Conservation (phyloP, 2,888 invertebrate genomes). For the Drosophila percnosoma region DNA sequence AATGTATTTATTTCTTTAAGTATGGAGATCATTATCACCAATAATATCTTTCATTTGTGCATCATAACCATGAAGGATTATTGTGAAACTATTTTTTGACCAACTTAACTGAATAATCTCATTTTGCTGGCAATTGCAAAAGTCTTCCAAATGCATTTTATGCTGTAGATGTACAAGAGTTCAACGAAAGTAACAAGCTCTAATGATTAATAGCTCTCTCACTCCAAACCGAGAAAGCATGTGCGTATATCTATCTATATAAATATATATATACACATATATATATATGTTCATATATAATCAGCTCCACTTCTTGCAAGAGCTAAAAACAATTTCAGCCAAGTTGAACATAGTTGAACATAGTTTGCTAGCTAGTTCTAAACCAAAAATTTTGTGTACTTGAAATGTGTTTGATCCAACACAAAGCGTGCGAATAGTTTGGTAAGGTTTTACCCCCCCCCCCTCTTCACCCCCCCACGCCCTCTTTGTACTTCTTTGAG, state of each 20-base stretch:
- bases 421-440: constrained; percentile 75
- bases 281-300: neutral
- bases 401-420: constrained; percentile 76
- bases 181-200: neutral
- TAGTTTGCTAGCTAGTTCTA: constrained; percentile 3
- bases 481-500: neutral
- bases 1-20: neutral
- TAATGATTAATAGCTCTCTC: neutral
- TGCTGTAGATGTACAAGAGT: neutral
- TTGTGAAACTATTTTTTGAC: neutral
- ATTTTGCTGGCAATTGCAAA: neutral
- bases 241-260: neutral
- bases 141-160: neutral
- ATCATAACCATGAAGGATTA: neutral
- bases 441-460: constrained; percentile 6
- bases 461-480: neutral
- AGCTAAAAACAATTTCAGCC: neutral
- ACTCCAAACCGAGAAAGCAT: neutral
- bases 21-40: neutral
- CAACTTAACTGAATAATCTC: neutral
- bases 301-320: neutral
- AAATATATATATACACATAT: neutral
- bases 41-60: neutral
- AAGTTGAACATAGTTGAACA: neutral
- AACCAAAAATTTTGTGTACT: constrained; percentile 36